Percentiles rank a stretch among this genome's conserved stretches.
phyloP scores from a whole-genome alignment of 2,113 vertebrate species.

The Helogale parvula region DNA sequence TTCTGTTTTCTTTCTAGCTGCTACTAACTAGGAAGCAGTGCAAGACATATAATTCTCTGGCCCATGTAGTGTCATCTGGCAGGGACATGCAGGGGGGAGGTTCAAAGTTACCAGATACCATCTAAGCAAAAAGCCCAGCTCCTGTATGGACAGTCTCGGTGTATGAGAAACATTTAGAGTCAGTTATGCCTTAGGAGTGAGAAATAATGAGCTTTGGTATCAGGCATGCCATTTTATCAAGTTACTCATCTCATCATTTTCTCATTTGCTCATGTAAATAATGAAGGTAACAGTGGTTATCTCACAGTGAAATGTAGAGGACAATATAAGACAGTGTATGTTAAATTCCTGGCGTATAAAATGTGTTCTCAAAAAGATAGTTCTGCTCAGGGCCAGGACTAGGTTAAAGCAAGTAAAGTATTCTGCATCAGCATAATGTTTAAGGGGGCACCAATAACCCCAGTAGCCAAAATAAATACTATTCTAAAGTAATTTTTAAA shows the following conservation, averaged over 20 bases:
- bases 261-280: background rate
- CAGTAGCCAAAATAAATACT: background rate
- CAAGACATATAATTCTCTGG: background rate
- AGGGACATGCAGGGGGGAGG: background rate
- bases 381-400: background rate
- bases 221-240: background rate
- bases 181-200: background rate
- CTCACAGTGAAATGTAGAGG: background rate
- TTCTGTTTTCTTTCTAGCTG: constrained; percentile 13
- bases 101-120: background rate
- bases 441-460: background rate
- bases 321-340: background rate
- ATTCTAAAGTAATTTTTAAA: background rate
- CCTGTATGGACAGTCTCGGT: too few relatives aligned
- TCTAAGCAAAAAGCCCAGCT: background rate
- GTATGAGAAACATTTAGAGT: background rate
- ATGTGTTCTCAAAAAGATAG: background rate
- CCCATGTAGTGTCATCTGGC: background rate
- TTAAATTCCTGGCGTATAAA: background rate
- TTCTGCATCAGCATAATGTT: background rate
- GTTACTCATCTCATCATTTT: background rate
- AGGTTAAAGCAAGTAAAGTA: background rate
- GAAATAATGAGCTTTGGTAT: background rate
- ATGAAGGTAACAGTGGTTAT: background rate
- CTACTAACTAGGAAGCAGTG: background rate